Conservation (phyloP, 2,113 vertebrate species). For the Telmatochromis sp. region DNA sequence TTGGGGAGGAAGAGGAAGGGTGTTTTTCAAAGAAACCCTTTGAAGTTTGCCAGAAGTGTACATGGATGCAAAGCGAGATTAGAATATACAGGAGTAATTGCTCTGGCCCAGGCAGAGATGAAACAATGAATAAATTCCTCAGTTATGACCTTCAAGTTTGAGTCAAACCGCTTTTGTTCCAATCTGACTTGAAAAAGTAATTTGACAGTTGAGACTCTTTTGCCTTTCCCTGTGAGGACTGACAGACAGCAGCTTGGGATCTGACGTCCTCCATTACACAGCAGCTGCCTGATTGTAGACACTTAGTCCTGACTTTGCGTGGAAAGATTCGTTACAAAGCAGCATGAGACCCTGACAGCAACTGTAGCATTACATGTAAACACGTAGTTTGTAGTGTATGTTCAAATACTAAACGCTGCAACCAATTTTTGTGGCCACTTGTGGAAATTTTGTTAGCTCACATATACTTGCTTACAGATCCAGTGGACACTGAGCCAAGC, state of each 20-base stretch:
- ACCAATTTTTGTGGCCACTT: background rate
- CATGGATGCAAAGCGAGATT: constrained; percentile 37
- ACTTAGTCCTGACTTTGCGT: background rate
- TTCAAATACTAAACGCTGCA: background rate
- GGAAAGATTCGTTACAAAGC: background rate
- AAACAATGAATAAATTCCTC: constrained; percentile 30
- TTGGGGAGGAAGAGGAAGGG: background rate
- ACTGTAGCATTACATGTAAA: background rate
- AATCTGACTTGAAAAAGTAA: constrained; percentile 18
- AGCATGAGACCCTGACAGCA: background rate
- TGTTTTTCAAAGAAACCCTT: constrained; percentile 43
- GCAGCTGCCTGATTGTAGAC: background rate
- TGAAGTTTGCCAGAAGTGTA: constrained; percentile 35
- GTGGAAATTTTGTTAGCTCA: background rate
- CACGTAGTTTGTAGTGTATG: background rate
- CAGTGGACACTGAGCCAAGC: background rate
- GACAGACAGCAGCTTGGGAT: background rate
- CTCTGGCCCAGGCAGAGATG: constrained; percentile 24
- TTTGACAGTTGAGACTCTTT: background rate
- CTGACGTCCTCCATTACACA: background rate
- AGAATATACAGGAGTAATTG: constrained; percentile 39
- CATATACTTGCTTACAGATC: background rate
- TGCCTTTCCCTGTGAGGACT: background rate
- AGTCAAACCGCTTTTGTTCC: constrained; percentile 25
- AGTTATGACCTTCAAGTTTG: constrained; percentile 41